Evolutionary conservation across 2,797 vertebrate species (phyloP).

Genomic region (Octomys mimax): DNA sequence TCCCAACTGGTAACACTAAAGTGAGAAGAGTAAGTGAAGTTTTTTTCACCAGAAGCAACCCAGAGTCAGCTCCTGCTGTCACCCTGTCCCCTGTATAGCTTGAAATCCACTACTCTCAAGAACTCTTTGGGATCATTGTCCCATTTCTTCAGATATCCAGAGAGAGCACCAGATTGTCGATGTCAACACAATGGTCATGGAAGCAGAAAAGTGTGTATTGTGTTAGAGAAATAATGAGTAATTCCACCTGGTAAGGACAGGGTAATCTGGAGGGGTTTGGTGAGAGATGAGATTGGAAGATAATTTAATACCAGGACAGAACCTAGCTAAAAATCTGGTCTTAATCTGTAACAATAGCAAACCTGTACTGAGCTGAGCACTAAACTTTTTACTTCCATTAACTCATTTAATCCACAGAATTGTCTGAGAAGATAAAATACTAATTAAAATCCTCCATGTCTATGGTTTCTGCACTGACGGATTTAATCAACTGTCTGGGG

Average conservation of each 20-base stretch:
- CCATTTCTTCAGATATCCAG: not conserved
- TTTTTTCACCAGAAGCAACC: not conserved
- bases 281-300: not conserved
- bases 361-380: not conserved
- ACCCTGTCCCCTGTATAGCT: not conserved
- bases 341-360: not conserved
- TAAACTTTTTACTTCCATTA: not conserved
- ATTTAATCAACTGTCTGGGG: not conserved
- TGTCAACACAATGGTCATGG: not conserved
- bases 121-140: not conserved
- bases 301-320: not conserved
- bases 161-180: not conserved
- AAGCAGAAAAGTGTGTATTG: not conserved
- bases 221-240: too few relatives aligned
- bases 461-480: not conserved
- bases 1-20: not conserved
- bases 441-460: not conserved
- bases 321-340: not conserved
- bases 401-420: not conserved
- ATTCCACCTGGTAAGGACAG: fast-evolving
- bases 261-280: fast-evolving
- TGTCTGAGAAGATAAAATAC: not conserved
- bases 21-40: not conserved
- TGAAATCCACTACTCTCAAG: not conserved
- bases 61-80: not conserved